phyloP scores from a whole-genome alignment of 2,888 invertebrate genomes.

The Phytoseiulus persimilis region DNA sequence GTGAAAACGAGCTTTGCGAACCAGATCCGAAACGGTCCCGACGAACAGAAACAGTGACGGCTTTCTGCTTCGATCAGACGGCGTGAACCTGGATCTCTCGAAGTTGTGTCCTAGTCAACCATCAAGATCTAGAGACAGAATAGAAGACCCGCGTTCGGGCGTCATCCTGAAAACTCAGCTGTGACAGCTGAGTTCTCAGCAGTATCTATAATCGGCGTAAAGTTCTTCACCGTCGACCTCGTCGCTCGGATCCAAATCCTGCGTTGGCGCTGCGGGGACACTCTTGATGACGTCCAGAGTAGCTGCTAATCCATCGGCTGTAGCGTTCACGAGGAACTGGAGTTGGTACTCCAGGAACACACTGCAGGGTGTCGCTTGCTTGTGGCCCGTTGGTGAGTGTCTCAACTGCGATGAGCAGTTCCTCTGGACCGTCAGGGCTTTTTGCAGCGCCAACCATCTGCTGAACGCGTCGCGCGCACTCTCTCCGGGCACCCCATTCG shows the following conservation, averaged over 20 bases:
- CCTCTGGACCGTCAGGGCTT: slow-evolving; percentile 5
- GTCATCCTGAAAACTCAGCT: background rate
- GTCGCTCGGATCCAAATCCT: background rate
- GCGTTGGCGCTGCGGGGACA: background rate
- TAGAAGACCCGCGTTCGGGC: too few species aligned
- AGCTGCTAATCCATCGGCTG: background rate
- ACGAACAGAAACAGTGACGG: too few species aligned
- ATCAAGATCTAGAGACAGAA: too few species aligned
- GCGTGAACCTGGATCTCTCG: too few species aligned
- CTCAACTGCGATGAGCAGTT: background rate
- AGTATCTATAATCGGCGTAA: slow-evolving; percentile 17
- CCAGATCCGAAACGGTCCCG: too few species aligned
- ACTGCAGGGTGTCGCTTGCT: slow-evolving; percentile 5
- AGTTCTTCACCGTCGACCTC: background rate
- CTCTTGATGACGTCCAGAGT: background rate
- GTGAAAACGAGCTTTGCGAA: too few species aligned
- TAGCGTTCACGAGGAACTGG: background rate
- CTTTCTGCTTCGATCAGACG: too few species aligned
- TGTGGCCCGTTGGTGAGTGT: background rate
- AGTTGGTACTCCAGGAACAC: slow-evolving; percentile 31
- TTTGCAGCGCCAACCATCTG: slow-evolving; percentile 26
- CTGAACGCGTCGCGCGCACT: background rate
- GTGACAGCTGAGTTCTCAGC: background rate
- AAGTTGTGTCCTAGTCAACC: too few species aligned
- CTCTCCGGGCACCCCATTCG: background rate